Evolutionary conservation across 2,797 vertebrate genomes (phyloP).

Genomic region (Diplodus sargus): DNA sequence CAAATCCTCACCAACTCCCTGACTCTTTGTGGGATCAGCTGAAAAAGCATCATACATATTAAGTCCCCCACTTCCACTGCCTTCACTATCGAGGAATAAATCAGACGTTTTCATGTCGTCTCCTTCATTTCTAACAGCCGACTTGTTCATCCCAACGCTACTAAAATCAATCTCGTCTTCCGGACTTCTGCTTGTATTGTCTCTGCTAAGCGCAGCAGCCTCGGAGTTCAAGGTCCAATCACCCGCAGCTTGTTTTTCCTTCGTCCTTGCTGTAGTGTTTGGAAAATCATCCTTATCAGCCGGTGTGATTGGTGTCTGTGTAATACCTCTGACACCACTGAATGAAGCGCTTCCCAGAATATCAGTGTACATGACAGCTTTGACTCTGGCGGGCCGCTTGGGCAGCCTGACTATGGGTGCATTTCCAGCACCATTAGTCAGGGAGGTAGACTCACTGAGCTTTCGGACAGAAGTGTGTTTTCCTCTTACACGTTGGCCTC

Average conservation of each 20-base stretch:
- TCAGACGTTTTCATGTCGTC: background rate
- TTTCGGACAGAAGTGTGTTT: background rate
- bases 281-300: background rate
- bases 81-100: constrained; percentile 34
- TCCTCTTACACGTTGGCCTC: constrained; percentile 43
- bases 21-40: background rate
- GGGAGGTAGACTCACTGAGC: background rate
- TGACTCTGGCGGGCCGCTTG: background rate
- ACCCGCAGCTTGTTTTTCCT: background rate
- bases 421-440: background rate
- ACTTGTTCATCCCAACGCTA: background rate
- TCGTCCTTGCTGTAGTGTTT: background rate
- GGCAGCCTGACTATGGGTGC: constrained; percentile 24
- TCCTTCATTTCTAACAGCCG: background rate
- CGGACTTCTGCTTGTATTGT: background rate
- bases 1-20: constrained; percentile 25
- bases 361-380: constrained; percentile 47
- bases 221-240: background rate
- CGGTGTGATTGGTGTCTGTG: background rate
- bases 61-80: constrained; percentile 48
- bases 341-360: constrained; percentile 68
- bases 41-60: constrained; percentile 16
- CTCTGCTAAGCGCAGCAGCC: background rate
- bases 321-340: constrained; percentile 21
- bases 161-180: constrained; percentile 4